These are phyloP conservation scores for Acleris holmiana DNA, from an alignment of 2,888 invertebrate genomes.

Conservation along the genomic window DNA sequence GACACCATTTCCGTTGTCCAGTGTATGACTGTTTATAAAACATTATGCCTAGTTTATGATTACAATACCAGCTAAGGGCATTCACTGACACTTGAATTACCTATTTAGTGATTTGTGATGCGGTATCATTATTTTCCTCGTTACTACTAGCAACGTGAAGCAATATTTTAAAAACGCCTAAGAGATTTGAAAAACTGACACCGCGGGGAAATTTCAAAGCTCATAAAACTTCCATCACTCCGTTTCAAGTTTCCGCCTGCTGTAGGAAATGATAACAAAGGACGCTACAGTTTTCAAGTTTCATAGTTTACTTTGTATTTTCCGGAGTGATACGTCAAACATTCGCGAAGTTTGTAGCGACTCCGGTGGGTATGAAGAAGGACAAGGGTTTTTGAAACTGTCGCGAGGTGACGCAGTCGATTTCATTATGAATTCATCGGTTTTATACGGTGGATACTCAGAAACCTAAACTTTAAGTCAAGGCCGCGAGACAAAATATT, in stretches of 20 bases:
- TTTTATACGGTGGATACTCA: constrained; percentile 6
- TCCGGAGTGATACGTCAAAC: constrained; percentile 30
- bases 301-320: constrained; percentile 33
- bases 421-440: constrained; percentile 49
- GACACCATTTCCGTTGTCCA: constrained; percentile 17
- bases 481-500: constrained; percentile 27
- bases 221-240: constrained; percentile 14
- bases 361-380: neutral
- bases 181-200: constrained; percentile 7
- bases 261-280: constrained; percentile 27
- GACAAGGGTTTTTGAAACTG: constrained; percentile 14
- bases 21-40: constrained; percentile 38
- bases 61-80: constrained; percentile 12
- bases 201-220: constrained; percentile 15
- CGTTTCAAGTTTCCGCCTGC: constrained; percentile 14
- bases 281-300: constrained; percentile 21
- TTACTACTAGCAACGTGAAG: neutral
- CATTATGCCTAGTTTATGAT: constrained; percentile 46
- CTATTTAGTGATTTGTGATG: neutral
- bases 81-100: neutral
- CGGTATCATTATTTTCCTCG: neutral
- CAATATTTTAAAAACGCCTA: neutral
- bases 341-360: constrained; percentile 22
- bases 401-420: constrained; percentile 44
- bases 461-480: neutral